Percentiles rank a stretch among this genome's conserved stretches.
phyloP scores from a whole-genome alignment of 2,113 vertebrate species.

The Antechinus stuartii region DNA sequence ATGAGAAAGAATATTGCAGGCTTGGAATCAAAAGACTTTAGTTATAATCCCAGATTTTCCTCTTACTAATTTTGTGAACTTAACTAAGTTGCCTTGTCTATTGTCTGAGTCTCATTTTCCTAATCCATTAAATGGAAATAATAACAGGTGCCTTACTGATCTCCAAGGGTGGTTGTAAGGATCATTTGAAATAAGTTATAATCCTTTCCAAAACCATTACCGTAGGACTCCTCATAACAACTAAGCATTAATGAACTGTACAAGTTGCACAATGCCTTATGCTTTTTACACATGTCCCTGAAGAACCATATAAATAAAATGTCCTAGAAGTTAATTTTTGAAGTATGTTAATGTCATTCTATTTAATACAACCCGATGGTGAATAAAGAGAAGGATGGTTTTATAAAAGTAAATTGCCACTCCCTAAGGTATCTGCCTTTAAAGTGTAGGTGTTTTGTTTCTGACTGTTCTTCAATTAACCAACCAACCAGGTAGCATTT shows the following conservation, averaged over 20 bases:
- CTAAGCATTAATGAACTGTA: not conserved
- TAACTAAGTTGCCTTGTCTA: not conserved
- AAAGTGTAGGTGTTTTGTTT: not conserved
- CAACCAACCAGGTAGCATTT: not conserved
- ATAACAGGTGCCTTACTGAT: not conserved
- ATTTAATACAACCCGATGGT: not conserved
- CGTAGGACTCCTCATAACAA: not conserved
- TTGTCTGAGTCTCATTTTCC: not conserved
- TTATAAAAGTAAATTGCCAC: not conserved
- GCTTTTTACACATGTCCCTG: not conserved
- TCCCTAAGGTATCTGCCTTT: not conserved
- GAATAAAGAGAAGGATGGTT: not conserved
- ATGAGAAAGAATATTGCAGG: not conserved
- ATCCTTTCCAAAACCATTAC: not conserved
- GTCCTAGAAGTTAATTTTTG: not conserved
- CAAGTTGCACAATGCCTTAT: not conserved
- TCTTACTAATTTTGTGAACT: not conserved
- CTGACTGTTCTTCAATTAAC: not conserved
- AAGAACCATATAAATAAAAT: not conserved
- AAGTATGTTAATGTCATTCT: not conserved
- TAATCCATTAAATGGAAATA: not conserved
- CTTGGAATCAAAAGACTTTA: not conserved
- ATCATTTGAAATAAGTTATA: not conserved
- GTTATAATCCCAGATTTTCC: not conserved
- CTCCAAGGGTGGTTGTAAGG: not conserved